Conservation (phyloP, 2,113 vertebrate species). For the Tetrao urogallus region DNA sequence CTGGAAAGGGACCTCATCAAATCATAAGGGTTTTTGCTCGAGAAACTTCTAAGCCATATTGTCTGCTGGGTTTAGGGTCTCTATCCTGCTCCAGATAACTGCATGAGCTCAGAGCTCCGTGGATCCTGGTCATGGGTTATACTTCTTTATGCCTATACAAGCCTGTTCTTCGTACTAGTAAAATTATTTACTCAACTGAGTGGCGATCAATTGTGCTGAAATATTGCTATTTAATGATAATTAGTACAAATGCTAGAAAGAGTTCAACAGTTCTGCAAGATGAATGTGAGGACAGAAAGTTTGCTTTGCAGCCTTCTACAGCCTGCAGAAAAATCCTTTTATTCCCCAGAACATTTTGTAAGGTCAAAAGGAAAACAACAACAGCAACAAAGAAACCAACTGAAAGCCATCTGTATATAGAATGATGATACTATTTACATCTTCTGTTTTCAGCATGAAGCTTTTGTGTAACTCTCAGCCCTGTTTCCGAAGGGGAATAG, state of each 20-base stretch:
- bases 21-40: neutral
- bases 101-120: rapidly evolving
- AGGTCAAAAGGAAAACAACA: neutral
- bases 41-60: neutral
- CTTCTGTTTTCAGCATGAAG: neutral
- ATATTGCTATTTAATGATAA: neutral
- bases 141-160: neutral
- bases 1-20: neutral
- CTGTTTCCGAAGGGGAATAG: neutral
- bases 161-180: neutral
- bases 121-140: neutral
- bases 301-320: neutral
- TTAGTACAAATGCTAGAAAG: neutral
- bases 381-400: neutral
- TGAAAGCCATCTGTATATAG: neutral
- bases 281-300: neutral
- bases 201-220: neutral
- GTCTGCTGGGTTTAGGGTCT: neutral
- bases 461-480: neutral
- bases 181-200: neutral
- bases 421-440: neutral
- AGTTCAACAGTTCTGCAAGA: neutral
- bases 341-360: neutral
- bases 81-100: neutral
- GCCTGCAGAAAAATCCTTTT: neutral